Percentiles rank a stretch among this genome's conserved stretches.
These are phyloP conservation scores for Perca flavescens DNA, from an alignment of 2,113 vertebrate genomes.

Conservation along the genomic window DNA sequence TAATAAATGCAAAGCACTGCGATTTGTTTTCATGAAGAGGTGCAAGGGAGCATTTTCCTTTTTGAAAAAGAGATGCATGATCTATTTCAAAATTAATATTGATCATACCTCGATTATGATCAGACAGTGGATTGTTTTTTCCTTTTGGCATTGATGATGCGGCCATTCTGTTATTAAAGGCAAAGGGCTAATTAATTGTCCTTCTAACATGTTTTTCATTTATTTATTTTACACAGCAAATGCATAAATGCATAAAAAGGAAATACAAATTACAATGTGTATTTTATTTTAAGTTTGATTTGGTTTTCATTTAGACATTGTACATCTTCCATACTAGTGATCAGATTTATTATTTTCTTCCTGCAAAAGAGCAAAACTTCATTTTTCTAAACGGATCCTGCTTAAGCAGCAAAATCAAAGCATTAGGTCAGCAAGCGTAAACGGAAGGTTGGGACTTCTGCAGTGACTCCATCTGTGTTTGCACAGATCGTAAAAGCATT, in stretches of 20 bases:
- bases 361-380: neutral
- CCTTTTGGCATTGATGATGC: no score
- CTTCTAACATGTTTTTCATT: neutral
- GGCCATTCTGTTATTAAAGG: neutral
- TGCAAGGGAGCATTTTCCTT: no score
- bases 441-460: constrained; percentile 38
- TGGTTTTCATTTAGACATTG: neutral
- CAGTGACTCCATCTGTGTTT: constrained; percentile 42
- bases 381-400: neutral
- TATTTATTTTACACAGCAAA: neutral
- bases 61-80: no score
- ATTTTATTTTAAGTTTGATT: neutral
- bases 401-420: neutral
- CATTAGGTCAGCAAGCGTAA: neutral
- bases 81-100: no score
- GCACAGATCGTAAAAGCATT: neutral
- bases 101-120: no score
- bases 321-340: neutral
- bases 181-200: neutral
- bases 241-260: no score
- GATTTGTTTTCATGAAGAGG: no score
- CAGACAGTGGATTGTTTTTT: no score
- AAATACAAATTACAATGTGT: neutral
- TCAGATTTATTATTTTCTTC: neutral
- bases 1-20: no score